phyloP scores from a whole-genome alignment of 2,797 vertebrate species.

The Ctenosaura bakeri region DNA sequence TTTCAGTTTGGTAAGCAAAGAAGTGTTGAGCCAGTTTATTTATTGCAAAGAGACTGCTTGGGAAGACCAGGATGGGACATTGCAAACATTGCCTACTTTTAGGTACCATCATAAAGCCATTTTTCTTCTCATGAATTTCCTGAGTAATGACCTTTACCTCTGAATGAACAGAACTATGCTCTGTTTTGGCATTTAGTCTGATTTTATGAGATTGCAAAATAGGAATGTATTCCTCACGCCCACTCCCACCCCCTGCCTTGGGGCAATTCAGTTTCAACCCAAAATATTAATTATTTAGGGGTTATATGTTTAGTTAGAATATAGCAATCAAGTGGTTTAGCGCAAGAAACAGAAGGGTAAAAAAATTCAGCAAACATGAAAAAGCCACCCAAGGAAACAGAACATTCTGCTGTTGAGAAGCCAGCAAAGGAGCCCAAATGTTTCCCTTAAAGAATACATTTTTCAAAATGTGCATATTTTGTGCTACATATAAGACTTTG shows the following conservation, averaged over 20 bases:
- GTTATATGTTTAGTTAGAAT: not conserved
- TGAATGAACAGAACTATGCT: not conserved
- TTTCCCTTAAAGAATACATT: too few species aligned
- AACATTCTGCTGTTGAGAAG: not conserved
- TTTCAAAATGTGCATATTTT: not conserved
- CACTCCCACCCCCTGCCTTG: not conserved
- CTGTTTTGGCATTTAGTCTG: not conserved
- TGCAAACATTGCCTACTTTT: not conserved
- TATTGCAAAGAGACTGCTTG: too few species aligned
- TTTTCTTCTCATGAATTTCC: not conserved
- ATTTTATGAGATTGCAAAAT: not conserved
- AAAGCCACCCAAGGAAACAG: not conserved
- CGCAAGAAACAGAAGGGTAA: not conserved
- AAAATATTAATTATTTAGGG: not conserved
- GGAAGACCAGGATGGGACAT: too few species aligned
- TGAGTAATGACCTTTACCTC: not conserved
- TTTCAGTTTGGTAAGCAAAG: too few species aligned
- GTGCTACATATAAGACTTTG: too few species aligned
- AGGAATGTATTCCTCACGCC: not conserved
- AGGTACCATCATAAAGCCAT: not conserved
- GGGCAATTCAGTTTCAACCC: not conserved
- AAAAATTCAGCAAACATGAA: not conserved
- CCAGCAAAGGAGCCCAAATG: not conserved
- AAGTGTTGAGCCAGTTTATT: too few species aligned
- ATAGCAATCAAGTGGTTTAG: not conserved